phyloP scores from a whole-genome alignment of 2,113 vertebrate genomes.

The Tragelaphus imberbis region DNA sequence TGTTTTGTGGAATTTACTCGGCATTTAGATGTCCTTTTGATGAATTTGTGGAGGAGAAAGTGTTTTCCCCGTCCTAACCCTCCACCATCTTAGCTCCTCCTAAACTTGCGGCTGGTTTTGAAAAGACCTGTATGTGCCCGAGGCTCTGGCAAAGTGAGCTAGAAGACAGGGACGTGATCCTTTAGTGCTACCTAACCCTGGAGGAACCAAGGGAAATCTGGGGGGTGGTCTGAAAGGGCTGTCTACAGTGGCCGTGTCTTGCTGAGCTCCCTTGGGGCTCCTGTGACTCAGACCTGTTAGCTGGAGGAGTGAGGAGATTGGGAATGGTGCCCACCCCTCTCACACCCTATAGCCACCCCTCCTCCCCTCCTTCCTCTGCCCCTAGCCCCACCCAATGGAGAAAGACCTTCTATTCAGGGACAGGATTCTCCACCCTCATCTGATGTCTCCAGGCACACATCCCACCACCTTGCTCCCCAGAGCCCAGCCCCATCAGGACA shows the following conservation, averaged over 20 bases:
- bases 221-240: not conserved
- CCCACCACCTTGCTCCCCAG: not conserved
- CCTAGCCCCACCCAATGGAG: not conserved
- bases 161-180: not conserved
- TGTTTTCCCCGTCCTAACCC: too few relatives aligned
- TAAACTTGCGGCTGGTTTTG: not conserved
- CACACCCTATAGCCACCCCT: not conserved
- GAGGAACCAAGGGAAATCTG: not conserved
- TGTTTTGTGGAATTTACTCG: too few relatives aligned
- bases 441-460: not conserved
- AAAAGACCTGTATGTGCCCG: fast-evolving
- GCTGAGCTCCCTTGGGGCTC: slow-evolving; percentile 8
- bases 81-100: too few relatives aligned
- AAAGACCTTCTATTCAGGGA: not conserved
- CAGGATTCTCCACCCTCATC: not conserved
- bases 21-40: too few relatives aligned
- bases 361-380: not conserved
- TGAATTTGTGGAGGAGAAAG: too few relatives aligned
- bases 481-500: not conserved
- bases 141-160: not conserved
- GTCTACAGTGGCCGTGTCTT: not conserved
- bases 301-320: fast-evolving
- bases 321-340: fast-evolving
- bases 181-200: not conserved
- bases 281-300: slow-evolving; percentile 20